phyloP scores from a whole-genome alignment of 2,888 invertebrate species.

The Ernsta delagoae region DNA sequence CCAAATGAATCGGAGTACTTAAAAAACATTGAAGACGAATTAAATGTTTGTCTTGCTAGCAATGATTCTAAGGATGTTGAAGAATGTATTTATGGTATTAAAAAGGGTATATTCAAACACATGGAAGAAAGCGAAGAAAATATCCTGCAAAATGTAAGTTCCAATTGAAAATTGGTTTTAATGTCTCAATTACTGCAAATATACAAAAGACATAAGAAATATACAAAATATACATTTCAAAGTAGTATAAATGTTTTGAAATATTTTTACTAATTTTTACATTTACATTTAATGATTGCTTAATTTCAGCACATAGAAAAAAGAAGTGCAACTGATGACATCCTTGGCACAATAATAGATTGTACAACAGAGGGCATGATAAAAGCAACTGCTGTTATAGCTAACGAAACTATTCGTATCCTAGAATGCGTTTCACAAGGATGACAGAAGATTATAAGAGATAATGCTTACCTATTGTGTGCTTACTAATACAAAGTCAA shows the following conservation, averaged over 20 bases:
- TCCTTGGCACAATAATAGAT: slow-evolving; percentile 49
- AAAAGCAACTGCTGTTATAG: slow-evolving; percentile 50
- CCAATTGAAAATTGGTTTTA: neutral
- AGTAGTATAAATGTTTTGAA: no score
- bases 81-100: slow-evolving; percentile 51
- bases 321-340: slow-evolving; percentile 50
- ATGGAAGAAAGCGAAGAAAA: slow-evolving; percentile 48
- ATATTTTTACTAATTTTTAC: no score
- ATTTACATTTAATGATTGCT: no score
- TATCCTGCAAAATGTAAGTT: slow-evolving; percentile 54
- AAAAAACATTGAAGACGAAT: slow-evolving; percentile 48
- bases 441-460: slow-evolving; percentile 8
- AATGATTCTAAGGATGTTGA: slow-evolving; percentile 43
- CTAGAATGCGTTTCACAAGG: slow-evolving; percentile 51
- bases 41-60: slow-evolving; percentile 47
- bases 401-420: slow-evolving; percentile 49
- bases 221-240: no score
- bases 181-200: no score
- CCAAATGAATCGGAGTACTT: slow-evolving; percentile 49
- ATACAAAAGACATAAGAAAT: no score
- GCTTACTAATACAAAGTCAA: no score
- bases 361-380: slow-evolving; percentile 57
- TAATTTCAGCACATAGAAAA: slow-evolving; percentile 51
- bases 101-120: slow-evolving; percentile 48
- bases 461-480: neutral